A percentile compares a stretch with the other conserved stretches of the same genome.
Conservation (phyloP, 2,113 vertebrate species). For the western clawed frog (Xenopus tropicalis) region DNA sequence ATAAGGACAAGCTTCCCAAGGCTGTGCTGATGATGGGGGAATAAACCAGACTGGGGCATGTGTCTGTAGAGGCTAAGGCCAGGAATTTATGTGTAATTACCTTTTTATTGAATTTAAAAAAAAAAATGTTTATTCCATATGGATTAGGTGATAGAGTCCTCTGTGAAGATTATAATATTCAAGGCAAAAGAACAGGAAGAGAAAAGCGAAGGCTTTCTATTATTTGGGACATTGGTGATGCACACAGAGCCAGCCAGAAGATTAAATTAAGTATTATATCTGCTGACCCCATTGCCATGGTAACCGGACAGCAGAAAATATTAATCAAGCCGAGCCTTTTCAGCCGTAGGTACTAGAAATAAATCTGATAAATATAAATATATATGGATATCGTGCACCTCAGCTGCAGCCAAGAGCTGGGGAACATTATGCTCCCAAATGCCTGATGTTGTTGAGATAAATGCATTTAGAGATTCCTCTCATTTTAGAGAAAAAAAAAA, state of each 20-base stretch:
- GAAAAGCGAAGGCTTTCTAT: conserved; percentile 65
- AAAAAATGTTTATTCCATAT: conserved; percentile 59
- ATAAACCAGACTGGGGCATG: conserved; percentile 40
- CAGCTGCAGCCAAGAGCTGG: conserved; percentile 8
- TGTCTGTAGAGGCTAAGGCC: conserved; percentile 18
- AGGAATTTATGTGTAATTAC: conserved; percentile 51
- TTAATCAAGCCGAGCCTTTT: conserved; percentile 92
- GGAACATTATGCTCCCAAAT: conserved; percentile 48
- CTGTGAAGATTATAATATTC: conserved; percentile 66
- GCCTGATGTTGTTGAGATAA: conserved; percentile 57
- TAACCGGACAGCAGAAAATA: conserved; percentile 97
- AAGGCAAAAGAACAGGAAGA: conserved; percentile 54
- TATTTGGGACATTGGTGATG: conserved; percentile 72
- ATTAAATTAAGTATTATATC: conserved; percentile 99
- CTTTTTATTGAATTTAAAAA: conserved; percentile 46
- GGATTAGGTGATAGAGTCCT: conserved; percentile 67
- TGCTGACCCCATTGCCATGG: conserved; percentile 99
- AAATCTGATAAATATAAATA: conserved; percentile 72
- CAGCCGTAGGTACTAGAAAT: conserved; percentile 66
- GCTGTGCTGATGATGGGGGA: conserved; percentile 36
- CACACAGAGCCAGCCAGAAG: conserved; percentile 80
- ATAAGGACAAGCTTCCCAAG: conserved; percentile 59
- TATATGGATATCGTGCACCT: conserved; percentile 59
- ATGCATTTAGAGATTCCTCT: conserved; percentile 51
- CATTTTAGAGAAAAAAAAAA: conserved; percentile 17